Percentiles rank a stretch among this genome's conserved stretches.
These are phyloP conservation scores for Drosophila ohnishii DNA, from an alignment of 1,140 invertebrate genomes.

Conservation along the genomic window DNA sequence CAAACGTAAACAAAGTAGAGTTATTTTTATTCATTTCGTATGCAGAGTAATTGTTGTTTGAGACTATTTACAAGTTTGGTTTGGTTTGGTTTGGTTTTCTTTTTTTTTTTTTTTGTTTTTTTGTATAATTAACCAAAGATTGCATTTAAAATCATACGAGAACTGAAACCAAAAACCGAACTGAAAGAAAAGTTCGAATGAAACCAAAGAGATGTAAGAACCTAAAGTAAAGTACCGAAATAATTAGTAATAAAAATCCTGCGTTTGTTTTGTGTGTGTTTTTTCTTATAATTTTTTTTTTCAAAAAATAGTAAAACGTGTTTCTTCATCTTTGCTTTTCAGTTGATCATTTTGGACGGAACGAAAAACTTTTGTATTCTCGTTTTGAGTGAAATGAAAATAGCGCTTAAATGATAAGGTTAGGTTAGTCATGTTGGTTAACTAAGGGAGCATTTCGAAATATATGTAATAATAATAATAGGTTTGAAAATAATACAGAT, in stretches of 20 bases:
- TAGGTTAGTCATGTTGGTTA: conserved; percentile 66
- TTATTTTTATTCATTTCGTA: conserved; percentile 69
- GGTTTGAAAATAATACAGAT: conserved; percentile 52
- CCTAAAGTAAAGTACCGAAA: conserved; percentile 33
- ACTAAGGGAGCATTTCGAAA: conserved; percentile 54
- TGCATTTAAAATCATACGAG: conserved; percentile 35
- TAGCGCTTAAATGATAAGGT: conserved; percentile 58
- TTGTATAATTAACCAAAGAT: conserved; percentile 47
- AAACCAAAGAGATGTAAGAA: conserved; percentile 24
- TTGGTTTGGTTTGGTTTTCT: conserved; percentile 52
- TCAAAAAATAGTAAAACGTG: conserved; percentile 40
- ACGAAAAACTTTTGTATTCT: conserved; percentile 66
- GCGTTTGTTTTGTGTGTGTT: conserved; percentile 64
- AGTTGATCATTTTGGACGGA: conserved; percentile 58
- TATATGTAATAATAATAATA: conserved; percentile 33
- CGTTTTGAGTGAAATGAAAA: conserved; percentile 55
- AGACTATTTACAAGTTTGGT: conserved; percentile 81
- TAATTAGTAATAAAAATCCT: conserved; percentile 48
- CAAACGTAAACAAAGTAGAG: conserved; percentile 72
- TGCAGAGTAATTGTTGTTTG: conserved; percentile 75
- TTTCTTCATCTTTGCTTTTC: conserved; percentile 52
- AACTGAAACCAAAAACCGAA: conserved; percentile 34
- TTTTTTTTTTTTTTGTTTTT: conserved; percentile 36
- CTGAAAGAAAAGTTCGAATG: conserved; percentile 32
- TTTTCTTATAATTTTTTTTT: conserved; percentile 29